Evolutionary conservation across 2,888 invertebrate genomes (phyloP).

Genomic region (Pandemis cinnamomeana): DNA sequence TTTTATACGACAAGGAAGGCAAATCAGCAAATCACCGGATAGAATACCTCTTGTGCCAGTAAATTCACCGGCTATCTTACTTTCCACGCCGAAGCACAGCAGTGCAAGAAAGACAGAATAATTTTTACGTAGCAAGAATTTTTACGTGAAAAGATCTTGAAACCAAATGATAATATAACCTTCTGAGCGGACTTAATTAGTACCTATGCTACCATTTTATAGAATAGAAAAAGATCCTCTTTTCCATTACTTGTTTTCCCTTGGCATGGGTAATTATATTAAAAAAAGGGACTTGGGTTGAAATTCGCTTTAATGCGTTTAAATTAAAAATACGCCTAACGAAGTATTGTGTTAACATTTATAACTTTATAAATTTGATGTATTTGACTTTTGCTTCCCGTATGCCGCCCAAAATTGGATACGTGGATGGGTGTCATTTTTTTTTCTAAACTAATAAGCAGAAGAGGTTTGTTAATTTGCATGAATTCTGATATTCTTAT

Average conservation of each 20-base stretch:
- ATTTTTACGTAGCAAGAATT: not conserved
- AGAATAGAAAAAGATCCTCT: not conserved
- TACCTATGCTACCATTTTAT: constrained; percentile 1
- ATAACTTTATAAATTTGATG: not conserved
- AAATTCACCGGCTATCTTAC: no score
- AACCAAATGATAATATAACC: constrained; percentile 6
- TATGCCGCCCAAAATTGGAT: not conserved
- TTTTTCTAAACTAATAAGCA: no score
- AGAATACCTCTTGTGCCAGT: no score
- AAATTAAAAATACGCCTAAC: constrained; percentile 9
- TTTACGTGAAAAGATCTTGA: not conserved
- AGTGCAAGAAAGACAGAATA: not conserved
- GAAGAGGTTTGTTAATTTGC: no score
- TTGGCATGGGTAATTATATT: constrained; percentile 22
- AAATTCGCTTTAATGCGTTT: constrained; percentile 11
- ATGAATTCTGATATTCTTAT: no score
- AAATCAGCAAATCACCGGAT: no score
- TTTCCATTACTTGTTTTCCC: not conserved
- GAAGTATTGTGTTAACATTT: constrained; percentile 16
- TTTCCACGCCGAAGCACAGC: no score
- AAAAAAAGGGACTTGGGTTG: constrained; percentile 26
- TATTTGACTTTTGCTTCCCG: not conserved
- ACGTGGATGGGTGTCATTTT: not conserved
- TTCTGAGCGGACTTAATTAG: constrained; percentile 17
- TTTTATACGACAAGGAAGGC: no score